phyloP scores from a whole-genome alignment of 2,888 invertebrate species.

The Hirtodrosophila trivittata region DNA sequence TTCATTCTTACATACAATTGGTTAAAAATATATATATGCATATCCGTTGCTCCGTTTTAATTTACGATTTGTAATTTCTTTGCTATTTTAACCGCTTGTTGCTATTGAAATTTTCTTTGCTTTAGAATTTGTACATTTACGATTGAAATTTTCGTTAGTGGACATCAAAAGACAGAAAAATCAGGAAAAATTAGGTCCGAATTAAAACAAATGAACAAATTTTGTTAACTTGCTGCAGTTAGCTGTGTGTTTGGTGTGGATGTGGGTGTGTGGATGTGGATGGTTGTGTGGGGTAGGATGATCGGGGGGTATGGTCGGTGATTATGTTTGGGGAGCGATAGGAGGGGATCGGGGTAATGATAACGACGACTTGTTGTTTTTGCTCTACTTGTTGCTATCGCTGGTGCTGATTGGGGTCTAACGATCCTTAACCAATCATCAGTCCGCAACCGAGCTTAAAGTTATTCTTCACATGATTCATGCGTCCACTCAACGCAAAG shows the following conservation, averaged over 20 bases:
- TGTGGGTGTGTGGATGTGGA: constrained; percentile 1
- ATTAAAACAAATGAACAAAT: constrained; percentile 40
- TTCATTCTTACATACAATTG: background rate
- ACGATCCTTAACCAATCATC: constrained; percentile 92
- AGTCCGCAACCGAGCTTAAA: constrained; percentile 97
- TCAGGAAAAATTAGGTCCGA: constrained; percentile 14
- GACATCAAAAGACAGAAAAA: constrained; percentile 11
- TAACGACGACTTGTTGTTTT: background rate
- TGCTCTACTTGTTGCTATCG: constrained; percentile 8
- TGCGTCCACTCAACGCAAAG: constrained; percentile 94
- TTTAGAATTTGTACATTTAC: constrained; percentile 45
- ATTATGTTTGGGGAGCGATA: too few species aligned
- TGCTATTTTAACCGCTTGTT: background rate
- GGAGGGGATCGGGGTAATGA: too few species aligned
- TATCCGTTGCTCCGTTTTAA: background rate
- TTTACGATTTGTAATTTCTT: too few species aligned
- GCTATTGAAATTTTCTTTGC: constrained; percentile 9
- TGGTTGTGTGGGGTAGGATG: too few species aligned
- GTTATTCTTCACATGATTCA: constrained; percentile 96
- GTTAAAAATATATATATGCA: background rate
- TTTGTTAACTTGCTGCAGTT: constrained; percentile 43
- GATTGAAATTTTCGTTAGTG: constrained; percentile 20
- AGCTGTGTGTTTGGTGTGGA: constrained; percentile 7
- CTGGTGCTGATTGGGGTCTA: background rate
- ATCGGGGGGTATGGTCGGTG: too few species aligned